Conservation (phyloP, 1,140 invertebrate genomes). For the Chionoecetes opilio region DNA sequence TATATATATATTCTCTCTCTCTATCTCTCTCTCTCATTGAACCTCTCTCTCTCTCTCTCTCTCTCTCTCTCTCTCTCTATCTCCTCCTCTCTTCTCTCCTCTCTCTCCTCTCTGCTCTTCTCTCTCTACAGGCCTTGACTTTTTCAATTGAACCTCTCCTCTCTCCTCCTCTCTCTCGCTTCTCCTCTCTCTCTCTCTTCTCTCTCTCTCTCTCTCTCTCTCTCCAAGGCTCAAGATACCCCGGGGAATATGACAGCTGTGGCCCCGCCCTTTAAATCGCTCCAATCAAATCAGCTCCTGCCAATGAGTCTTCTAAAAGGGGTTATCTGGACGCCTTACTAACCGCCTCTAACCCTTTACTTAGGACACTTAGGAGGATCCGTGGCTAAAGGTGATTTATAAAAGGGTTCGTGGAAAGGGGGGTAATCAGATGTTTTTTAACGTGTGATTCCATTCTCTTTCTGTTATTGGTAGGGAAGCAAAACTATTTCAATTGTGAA, state of each 20-base stretch:
- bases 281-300: background rate
- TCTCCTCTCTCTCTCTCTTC: background rate
- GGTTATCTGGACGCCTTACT: background rate
- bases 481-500: too few species aligned
- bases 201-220: too few species aligned
- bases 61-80: background rate
- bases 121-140: background rate
- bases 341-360: background rate
- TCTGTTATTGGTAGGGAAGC: background rate
- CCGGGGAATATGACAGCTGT: too few species aligned
- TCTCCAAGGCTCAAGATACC: too few species aligned
- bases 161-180: background rate
- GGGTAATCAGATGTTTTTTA: background rate
- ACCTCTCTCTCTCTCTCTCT: background rate
- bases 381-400: background rate
- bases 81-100: background rate
- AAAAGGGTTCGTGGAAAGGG: background rate
- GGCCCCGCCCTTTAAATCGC: background rate
- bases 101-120: background rate
- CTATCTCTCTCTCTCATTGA: background rate
- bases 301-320: background rate
- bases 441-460: background rate
- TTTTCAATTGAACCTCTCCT: too few species aligned
- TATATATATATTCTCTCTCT: background rate
- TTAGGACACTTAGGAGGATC: background rate